A percentile compares a stretch with the other conserved stretches of the same genome.
phyloP scores from a whole-genome alignment of 2,113 vertebrate genomes.

The Pachyramphus minor region DNA sequence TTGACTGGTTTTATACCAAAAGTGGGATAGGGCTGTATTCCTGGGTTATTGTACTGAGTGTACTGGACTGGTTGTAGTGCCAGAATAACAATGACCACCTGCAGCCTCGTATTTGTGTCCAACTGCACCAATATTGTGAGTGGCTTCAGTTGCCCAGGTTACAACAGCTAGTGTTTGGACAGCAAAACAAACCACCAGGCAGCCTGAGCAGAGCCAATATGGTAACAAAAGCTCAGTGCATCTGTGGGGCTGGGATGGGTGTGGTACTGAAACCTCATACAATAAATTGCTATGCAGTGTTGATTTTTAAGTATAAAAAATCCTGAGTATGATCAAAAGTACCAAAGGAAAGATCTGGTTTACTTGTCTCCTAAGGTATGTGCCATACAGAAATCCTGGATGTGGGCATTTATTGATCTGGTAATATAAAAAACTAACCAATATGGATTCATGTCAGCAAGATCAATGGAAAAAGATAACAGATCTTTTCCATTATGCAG shows the following conservation, averaged over 20 bases:
- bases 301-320: neutral
- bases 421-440: neutral
- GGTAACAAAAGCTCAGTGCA: neutral
- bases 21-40: fast-evolving
- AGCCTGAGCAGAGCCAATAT: neutral
- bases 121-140: neutral
- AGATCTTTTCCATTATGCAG: neutral
- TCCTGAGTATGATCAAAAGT: neutral
- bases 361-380: neutral
- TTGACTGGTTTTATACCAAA: neutral
- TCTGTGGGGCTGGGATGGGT: fast-evolving
- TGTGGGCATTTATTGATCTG: neutral
- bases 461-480: neutral
- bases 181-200: neutral
- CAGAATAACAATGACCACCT: neutral
- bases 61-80: neutral
- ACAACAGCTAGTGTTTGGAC: neutral
- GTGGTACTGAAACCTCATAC: neutral
- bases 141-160: neutral
- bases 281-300: neutral
- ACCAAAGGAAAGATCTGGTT: neutral
- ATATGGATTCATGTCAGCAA: neutral
- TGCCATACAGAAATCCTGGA: neutral
- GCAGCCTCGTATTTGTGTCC: neutral
- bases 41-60: neutral